A percentile compares a stretch with the other conserved stretches of the same genome.
These are phyloP conservation scores for Matsumyia berberina DNA, from an alignment of 2,888 invertebrate genomes.

Conservation along the genomic window DNA sequence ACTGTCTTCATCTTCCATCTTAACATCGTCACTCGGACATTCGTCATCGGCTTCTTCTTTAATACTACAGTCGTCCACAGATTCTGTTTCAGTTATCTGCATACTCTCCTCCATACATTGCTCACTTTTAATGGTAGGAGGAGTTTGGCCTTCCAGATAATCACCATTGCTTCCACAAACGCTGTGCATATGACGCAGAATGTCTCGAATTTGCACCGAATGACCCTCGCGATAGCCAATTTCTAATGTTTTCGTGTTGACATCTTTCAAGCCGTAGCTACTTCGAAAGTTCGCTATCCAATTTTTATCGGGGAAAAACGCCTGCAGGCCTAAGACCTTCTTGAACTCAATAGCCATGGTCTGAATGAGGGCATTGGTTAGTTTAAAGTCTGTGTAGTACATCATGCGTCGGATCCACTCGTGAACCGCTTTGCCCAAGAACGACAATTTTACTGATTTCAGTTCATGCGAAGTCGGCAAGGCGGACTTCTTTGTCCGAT, in stretches of 20 bases:
- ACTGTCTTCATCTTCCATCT: background rate
- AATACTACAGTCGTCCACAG: background rate
- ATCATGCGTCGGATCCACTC: slow-evolving; percentile 83
- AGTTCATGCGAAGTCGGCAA: slow-evolving; percentile 80
- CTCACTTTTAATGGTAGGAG: background rate
- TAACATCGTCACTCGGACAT: background rate
- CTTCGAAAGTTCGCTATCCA: slow-evolving; percentile 82
- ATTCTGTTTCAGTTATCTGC: no score
- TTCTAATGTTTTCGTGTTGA: slow-evolving; percentile 80
- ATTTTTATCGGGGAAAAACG: slow-evolving; percentile 82
- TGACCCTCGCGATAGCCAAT: slow-evolving; percentile 81
- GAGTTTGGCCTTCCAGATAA: background rate
- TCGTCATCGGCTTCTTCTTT: background rate
- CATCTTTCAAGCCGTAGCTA: slow-evolving; percentile 80
- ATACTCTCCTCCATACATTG: background rate
- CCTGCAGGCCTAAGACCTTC: slow-evolving; percentile 80
- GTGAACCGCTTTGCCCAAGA: slow-evolving; percentile 82
- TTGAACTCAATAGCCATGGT: slow-evolving; percentile 83
- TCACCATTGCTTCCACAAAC: slow-evolving; percentile 20
- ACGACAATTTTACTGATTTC: slow-evolving; percentile 81
- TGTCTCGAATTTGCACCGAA: slow-evolving; percentile 81
- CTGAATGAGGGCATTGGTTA: slow-evolving; percentile 82
- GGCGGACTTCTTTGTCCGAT: slow-evolving; percentile 81
- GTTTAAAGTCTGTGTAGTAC: slow-evolving; percentile 82
- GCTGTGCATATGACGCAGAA: slow-evolving; percentile 33